Base-by-base conservation (phyloP, 1,140 invertebrate genomes). In the Drosophila chauvacae region DNA sequence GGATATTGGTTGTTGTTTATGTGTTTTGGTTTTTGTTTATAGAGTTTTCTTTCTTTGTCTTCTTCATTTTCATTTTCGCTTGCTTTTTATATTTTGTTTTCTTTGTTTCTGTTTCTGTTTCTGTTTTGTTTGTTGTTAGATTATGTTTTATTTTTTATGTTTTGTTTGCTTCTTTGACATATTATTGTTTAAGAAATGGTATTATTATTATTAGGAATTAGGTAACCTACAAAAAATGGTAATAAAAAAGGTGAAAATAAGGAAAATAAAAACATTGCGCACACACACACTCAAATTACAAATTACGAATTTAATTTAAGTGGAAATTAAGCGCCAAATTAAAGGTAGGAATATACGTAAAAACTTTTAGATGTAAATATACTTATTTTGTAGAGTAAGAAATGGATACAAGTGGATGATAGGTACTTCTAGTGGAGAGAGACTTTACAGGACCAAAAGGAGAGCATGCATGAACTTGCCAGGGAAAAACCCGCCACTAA, bases 141-240 rank as follows among this genome's bases (percentile, higher is more conserved):
- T 65, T 71, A 77, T 58, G 56, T 68, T 79, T 41, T 64, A 23
- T 35, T 47, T 72, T 59, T 53, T 65, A 62, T 80, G 57, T 70
- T 70, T 70, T 53, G 14, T 60, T 77, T 51, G 37, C 51, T 65
- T 83, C 51, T 65, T 83, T 65, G 73, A 55, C 51, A 72, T 59
- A 69, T 62, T 77, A 80, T 74, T 69, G 56, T 79, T 79, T 66
- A 73, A 80, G 69, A 59, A 84, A 77, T 83, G 62, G 58, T 90
- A 91, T 92, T 92, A 92, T 92, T 92, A 92, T 86, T 90, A 91
- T 92, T 92, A 92, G 88, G 91, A 92, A 91, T 91, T 90, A 92
- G 80, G 91, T 92, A 91, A 92, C 91, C 91, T 92, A 92, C 91
- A 92, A 92, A 92, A 90, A 92, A 92, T 91, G 80, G 79, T 85